Base-by-base conservation (phyloP, 2,888 invertebrate genomes). In the Prosopocoilus inquinatus region DNA sequence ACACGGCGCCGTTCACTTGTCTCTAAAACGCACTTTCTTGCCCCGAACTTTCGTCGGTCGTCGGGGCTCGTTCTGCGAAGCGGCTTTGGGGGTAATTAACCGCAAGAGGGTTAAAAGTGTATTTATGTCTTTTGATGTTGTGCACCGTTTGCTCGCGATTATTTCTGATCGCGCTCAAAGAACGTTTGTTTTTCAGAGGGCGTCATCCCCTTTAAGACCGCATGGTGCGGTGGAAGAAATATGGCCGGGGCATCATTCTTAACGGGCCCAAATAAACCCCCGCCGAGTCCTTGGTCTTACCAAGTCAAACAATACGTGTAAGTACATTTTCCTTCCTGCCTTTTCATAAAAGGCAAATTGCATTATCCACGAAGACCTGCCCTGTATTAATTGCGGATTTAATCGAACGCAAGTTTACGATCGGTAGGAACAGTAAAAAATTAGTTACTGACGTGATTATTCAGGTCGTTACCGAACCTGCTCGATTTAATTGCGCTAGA, bases 51-150 rank as follows among this genome's bases (percentile, higher is more conserved):
- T 28, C 20, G 20, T 28, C 20, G 20, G 1, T 7, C 5, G 20
- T 4, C 41, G 16, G 16, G 9, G 41, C 41, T 2, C 41, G n/a
- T 9, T 15, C 15, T 16, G 9, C 41, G 41, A 57, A 57, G 50
- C 58, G 50, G 59, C 50, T 59, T 59, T 57, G 47, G 50, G 50
- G 45, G 57, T 59, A 59, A 59, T 59, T 59, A 59, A 59, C 59
- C 59, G 52, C 54, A 59, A 59, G 59, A 57, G 59, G 56, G 53
- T 59, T 59, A 57, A 57, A 59, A 59, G 41, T 41, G 41, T 9
- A 13, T 13, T 15, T 11, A 9, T 2, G 9, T 9, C 41, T 13
- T 13, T 9, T 13, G 15, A 15, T 13, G 15, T 41, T 16, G 11
- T n/a, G 13, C 41, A 11, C 16, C 41, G 36, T 36, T 36, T 36